A percentile compares a stretch with the other conserved stretches of the same genome.
phyloP scores from a whole-genome alignment of 2,888 invertebrate species.

The Anthrax anthrax region DNA sequence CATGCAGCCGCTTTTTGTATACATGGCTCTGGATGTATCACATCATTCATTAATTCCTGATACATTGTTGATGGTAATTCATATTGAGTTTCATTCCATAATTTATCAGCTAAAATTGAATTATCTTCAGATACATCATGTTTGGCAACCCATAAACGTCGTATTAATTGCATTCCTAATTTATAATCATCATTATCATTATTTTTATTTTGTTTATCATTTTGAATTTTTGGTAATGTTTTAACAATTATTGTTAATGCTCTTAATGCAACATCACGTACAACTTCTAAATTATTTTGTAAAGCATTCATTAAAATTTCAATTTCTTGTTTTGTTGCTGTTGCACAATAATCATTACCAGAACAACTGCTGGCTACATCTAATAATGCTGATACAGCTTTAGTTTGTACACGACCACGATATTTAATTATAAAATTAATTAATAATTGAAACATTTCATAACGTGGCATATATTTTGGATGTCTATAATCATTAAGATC shows the following conservation, averaged over 20 bases:
- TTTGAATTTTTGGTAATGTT: conserved; percentile 46
- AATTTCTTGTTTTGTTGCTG: conserved; percentile 54
- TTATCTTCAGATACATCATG: conserved; percentile 69
- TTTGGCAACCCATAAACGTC: conserved; percentile 68
- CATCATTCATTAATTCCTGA: conserved; percentile 43
- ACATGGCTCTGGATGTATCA: conserved; percentile 66
- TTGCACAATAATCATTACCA: conserved; percentile 47
- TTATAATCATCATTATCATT: conserved; percentile 44
- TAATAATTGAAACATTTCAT: conserved; percentile 66
- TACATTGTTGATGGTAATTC: conserved; percentile 35
- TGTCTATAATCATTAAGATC: conserved; percentile 43
- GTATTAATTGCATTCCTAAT: conserved; percentile 45
- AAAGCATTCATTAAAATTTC: conserved; percentile 60
- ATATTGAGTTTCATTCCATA: conserved; percentile 47
- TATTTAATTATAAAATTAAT: conserved; percentile 60
- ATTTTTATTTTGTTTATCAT: no score
- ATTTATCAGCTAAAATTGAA: conserved; percentile 42
- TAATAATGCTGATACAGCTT: conserved; percentile 63
- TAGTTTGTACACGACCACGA: conserved; percentile 56
- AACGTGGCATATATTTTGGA: conserved; percentile 65
- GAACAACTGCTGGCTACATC: conserved; percentile 65
- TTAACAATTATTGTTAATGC: conserved; percentile 49
- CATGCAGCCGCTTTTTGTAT: conserved; percentile 72
- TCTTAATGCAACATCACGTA: conserved; percentile 67
- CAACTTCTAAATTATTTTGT: conserved; percentile 52